Conservation (phyloP, 35 echinoderm and acorn worm genomes). For the Heliocidaris erythrogramma region DNA sequence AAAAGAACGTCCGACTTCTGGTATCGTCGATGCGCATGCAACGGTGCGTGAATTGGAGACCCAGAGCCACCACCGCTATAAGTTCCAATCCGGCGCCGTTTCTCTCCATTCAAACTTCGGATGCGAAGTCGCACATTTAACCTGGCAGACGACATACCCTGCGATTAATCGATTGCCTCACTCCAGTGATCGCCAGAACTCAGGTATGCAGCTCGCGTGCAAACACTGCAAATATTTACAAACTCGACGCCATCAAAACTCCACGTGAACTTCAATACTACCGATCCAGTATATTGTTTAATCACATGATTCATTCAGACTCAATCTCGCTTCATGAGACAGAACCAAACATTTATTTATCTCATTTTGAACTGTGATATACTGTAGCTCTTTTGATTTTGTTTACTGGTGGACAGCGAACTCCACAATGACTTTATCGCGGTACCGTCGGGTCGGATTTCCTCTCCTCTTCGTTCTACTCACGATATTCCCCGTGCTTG, state of each 20-base stretch:
- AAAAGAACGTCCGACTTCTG: background rate
- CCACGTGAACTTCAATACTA: background rate
- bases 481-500: background rate
- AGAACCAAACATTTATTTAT: background rate
- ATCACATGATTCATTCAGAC: background rate
- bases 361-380: background rate
- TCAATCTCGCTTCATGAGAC: background rate
- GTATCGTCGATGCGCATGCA: background rate
- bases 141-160: background rate
- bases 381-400: background rate
- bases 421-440: background rate
- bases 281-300: background rate
- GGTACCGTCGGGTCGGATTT: background rate
- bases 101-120: background rate
- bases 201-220: background rate
- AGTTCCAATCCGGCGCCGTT: background rate
- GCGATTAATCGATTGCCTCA: background rate
- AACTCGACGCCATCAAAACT: background rate
- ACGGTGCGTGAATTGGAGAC: background rate
- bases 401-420: background rate
- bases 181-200: background rate
- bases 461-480: background rate
- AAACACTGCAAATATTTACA: background rate
- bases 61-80: background rate
- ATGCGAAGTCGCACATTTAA: background rate